phyloP scores from a whole-genome alignment of 2,113 vertebrate species.

The Podilymbus podiceps region DNA sequence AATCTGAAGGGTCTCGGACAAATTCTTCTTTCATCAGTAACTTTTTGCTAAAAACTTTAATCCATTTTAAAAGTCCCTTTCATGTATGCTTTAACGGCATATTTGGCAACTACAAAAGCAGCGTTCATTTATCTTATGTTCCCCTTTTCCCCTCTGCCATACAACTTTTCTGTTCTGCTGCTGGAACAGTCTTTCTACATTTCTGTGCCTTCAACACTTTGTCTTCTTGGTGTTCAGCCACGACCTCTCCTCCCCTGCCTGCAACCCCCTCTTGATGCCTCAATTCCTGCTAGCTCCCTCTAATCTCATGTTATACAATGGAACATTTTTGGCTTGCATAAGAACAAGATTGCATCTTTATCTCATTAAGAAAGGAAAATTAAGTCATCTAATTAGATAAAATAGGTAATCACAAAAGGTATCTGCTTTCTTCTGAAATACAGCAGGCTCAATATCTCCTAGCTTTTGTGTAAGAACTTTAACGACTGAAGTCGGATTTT shows the following conservation, averaged over 20 bases:
- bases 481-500: neutral
- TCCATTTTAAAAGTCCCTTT: neutral
- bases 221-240: neutral
- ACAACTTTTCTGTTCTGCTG: neutral
- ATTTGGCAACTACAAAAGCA: neutral
- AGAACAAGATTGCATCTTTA: conserved; percentile 6
- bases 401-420: neutral
- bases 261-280: neutral
- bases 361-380: conserved; percentile 4
- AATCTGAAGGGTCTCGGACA: neutral
- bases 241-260: neutral
- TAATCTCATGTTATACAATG: neutral
- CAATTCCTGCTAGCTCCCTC: neutral
- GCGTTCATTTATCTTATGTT: neutral
- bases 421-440: neutral
- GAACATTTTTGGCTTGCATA: neutral
- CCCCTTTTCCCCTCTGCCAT: neutral
- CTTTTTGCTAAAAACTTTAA: neutral
- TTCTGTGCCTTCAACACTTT: neutral
- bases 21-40: neutral
- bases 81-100: neutral
- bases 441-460: neutral
- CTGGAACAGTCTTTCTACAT: neutral
- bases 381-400: neutral
- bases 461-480: neutral